phyloP scores from a whole-genome alignment of 2,113 vertebrate genomes.

The Notiomystis cincta region DNA sequence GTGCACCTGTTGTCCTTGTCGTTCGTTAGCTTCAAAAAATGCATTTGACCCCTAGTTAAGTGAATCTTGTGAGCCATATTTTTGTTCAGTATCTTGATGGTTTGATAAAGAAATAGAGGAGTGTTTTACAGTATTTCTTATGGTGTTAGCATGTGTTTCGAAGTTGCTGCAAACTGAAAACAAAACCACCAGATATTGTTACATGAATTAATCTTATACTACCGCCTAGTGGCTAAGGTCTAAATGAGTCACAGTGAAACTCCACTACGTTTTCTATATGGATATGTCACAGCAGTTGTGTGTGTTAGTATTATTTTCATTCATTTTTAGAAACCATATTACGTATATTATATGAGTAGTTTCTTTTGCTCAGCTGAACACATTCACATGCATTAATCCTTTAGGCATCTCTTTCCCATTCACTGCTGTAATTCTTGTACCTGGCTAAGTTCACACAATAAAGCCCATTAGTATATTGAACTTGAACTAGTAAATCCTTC shows the following conservation, averaged over 20 bases:
- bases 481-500: not conserved
- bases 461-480: not conserved
- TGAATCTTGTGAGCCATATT: not conserved
- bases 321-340: not conserved
- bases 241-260: not conserved
- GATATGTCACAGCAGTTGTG: not conserved
- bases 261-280: rapidly evolving
- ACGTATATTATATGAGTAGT: not conserved
- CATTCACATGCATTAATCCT: not conserved
- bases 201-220: not conserved
- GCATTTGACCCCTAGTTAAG: not conserved
- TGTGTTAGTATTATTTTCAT: not conserved
- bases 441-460: not conserved
- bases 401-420: not conserved
- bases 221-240: slow-evolving; percentile 12
- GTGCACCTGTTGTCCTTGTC: not conserved
- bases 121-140: not conserved
- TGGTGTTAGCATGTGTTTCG: not conserved
- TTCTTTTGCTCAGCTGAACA: not conserved
- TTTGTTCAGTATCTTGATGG: not conserved
- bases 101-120: not conserved
- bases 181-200: not conserved
- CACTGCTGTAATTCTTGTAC: not conserved
- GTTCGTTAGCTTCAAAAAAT: not conserved
- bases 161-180: not conserved